These are phyloP conservation scores for Psylliodes chrysocephalus DNA, from an alignment of 2,888 invertebrate genomes.

Conservation along the genomic window DNA sequence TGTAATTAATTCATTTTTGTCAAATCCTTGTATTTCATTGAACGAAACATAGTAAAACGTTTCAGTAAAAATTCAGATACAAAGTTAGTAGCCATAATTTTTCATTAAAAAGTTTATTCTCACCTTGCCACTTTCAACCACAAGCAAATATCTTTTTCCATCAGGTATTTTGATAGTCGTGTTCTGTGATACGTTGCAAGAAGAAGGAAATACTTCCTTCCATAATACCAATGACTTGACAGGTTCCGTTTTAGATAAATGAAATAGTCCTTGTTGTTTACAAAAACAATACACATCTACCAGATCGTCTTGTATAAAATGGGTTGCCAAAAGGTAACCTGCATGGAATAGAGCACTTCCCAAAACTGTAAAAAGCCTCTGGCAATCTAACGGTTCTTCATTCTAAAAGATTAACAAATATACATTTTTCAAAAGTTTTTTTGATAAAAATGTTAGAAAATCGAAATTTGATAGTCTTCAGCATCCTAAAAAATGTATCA, in stretches of 20 bases:
- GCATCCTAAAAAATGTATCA: too few relatives aligned
- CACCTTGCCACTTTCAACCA: constrained; percentile 76
- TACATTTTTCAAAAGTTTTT: too few relatives aligned
- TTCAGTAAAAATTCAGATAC: too few relatives aligned
- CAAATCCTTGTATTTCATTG: too few relatives aligned
- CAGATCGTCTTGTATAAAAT: constrained; percentile 79
- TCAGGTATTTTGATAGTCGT: constrained; percentile 66
- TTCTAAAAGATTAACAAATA: constrained; percentile 65
- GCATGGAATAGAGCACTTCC: constrained; percentile 68
- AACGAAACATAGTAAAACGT: too few relatives aligned
- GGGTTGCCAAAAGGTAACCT: constrained; percentile 81
- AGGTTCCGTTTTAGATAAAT: constrained; percentile 73
- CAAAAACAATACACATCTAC: constrained; percentile 81
- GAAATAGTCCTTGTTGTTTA: constrained; percentile 78
- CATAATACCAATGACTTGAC: constrained; percentile 79
- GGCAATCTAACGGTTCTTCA: constrained; percentile 80
- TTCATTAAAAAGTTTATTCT: too few relatives aligned
- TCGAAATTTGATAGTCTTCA: too few relatives aligned
- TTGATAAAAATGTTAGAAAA: too few relatives aligned
- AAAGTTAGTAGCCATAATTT: too few relatives aligned
- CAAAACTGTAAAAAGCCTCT: constrained; percentile 71
- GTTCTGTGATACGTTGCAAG: constrained; percentile 59
- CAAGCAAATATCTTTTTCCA: constrained; percentile 77
- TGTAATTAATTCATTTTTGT: too few relatives aligned
- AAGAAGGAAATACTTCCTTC: constrained; percentile 77